Conservation (phyloP, 2,113 vertebrate genomes). For the Holacanthus passer region DNA sequence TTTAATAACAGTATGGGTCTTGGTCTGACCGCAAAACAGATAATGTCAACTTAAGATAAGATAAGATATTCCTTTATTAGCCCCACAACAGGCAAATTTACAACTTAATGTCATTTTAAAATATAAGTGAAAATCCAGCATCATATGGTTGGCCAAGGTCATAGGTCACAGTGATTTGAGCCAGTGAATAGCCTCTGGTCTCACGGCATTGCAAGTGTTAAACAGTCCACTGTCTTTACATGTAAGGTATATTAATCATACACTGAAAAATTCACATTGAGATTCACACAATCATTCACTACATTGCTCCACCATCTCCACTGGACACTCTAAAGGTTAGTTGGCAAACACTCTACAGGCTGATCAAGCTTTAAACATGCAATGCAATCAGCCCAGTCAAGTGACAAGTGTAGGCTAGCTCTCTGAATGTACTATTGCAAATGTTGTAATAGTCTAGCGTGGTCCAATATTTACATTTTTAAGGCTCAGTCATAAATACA, state of each 20-base stretch:
- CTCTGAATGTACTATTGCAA: background rate
- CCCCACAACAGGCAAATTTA: no score
- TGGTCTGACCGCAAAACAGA: background rate
- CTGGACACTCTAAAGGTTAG: background rate
- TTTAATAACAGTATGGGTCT: background rate
- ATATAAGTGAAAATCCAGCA: background rate
- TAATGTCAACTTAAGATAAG: background rate
- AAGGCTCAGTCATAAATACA: background rate
- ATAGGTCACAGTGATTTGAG: background rate
- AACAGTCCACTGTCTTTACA: background rate
- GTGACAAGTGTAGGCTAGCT: background rate
- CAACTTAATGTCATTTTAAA: no score
- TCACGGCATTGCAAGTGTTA: background rate
- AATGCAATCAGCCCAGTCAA: background rate
- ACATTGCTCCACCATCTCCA: background rate
- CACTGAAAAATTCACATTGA: conserved; percentile 7
- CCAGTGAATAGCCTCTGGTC: background rate
- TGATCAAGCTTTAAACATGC: background rate
- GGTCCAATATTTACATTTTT: background rate
- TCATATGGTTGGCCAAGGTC: background rate
- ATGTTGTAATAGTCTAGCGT: background rate
- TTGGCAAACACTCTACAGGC: background rate
- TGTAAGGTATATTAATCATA: background rate
- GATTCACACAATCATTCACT: background rate
- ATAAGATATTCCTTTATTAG: no score